These are phyloP conservation scores for Raja brachyura DNA, from an alignment of 2,113 vertebrate genomes.

Conservation along the genomic window DNA sequence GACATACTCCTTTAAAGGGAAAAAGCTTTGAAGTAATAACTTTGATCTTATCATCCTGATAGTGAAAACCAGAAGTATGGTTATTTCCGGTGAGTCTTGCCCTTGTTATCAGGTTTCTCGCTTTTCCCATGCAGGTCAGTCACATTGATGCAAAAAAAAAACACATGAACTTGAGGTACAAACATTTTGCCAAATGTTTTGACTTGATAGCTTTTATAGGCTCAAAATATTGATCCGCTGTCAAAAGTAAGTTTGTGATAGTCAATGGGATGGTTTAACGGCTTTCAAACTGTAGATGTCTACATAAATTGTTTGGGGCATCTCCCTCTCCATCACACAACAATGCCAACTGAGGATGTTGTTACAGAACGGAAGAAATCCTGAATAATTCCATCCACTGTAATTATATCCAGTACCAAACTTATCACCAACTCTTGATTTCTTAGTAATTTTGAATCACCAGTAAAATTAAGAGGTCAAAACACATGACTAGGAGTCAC, in stretches of 20 bases:
- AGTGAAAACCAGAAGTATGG: background rate
- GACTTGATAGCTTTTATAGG: background rate
- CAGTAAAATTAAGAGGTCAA: background rate
- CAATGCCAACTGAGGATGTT: no score
- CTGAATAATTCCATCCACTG: background rate
- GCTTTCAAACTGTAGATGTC: background rate
- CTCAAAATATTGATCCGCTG: background rate
- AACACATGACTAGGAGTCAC: background rate
- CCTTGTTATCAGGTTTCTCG: background rate
- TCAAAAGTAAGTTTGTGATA: background rate
- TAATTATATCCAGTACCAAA: background rate
- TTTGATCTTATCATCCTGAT: conserved; percentile 22
- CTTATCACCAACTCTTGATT: background rate
- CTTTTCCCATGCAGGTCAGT: background rate
- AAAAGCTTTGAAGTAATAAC: conserved; percentile 7
- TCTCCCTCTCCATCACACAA: background rate
- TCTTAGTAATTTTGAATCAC: background rate
- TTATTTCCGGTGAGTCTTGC: background rate
- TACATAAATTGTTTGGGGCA: background rate
- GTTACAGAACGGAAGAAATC: background rate
- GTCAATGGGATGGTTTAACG: background rate
- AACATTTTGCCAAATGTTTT: no score
- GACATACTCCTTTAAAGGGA: conserved; percentile 14
- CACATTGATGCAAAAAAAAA: background rate
- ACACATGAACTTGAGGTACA: background rate